Evolutionary conservation across 2,797 vertebrate species (phyloP).

Genomic region (Vipera ursinii): DNA sequence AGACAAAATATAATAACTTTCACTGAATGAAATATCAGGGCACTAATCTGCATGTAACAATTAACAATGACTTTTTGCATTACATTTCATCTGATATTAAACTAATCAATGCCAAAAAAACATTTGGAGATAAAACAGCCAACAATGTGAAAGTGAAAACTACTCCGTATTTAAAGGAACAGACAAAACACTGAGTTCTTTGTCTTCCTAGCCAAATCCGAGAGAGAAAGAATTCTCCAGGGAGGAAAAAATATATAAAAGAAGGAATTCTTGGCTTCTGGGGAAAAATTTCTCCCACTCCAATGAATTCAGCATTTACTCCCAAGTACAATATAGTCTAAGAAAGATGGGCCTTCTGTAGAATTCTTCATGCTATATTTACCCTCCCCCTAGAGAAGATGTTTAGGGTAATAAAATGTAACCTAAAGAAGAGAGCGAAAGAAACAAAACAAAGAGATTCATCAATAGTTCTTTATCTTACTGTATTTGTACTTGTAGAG

Average conservation of each 20-base stretch:
- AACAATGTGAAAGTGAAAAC: constrained; percentile 27
- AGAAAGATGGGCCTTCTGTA: not conserved
- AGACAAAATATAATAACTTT: not conserved
- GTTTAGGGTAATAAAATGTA: not conserved
- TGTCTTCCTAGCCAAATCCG: constrained; percentile 49
- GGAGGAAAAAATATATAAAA: not conserved
- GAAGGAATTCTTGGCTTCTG: constrained; percentile 19
- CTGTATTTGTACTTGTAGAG: not conserved
- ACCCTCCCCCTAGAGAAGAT: not conserved
- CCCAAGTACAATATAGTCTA: not conserved
- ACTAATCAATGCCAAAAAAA: not conserved
- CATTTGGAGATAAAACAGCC: constrained; percentile 34
- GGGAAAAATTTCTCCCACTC: not conserved
- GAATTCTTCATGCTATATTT: not conserved
- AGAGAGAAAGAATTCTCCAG: constrained; percentile 44
- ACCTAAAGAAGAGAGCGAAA: not conserved
- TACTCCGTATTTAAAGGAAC: constrained; percentile 50
- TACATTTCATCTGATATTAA: not conserved
- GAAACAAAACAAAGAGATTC: not conserved
- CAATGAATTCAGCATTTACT: constrained; percentile 18
- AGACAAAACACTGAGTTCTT: constrained; percentile 67
- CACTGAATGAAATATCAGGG: not conserved
- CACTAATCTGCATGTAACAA: not conserved
- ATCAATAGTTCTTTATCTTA: not conserved
- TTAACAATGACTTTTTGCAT: not conserved